Evolutionary conservation across 2,888 invertebrate genomes (phyloP).

Genomic region (Andrena marginata): DNA sequence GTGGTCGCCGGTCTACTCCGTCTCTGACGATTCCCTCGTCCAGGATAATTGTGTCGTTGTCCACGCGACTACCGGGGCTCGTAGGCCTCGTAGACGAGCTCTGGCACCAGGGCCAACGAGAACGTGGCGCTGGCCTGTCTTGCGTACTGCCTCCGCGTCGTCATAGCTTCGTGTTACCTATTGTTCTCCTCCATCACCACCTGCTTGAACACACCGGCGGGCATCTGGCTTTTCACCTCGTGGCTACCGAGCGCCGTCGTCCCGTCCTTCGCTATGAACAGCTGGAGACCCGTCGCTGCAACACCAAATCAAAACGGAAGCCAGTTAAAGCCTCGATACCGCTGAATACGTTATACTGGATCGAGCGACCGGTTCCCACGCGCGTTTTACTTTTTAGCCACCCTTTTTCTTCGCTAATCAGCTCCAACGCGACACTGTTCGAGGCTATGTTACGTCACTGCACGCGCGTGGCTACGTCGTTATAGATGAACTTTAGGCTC

Average conservation of each 20-base stretch:
- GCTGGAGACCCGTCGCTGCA: constrained; percentile 94
- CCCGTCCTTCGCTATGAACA: constrained; percentile 96
- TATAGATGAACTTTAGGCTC: not conserved
- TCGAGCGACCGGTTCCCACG: not conserved
- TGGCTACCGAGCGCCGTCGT: constrained; percentile 94
- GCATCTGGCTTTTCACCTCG: constrained; percentile 92
- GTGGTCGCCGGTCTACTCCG: constrained; percentile 27
- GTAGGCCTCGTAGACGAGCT: constrained; percentile 82
- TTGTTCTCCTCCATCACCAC: constrained; percentile 92
- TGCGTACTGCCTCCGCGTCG: constrained; percentile 78
- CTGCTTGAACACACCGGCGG: constrained; percentile 90
- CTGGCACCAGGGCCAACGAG: constrained; percentile 83
- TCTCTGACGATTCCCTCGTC: constrained; percentile 62
- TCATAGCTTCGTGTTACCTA: constrained; percentile 87
- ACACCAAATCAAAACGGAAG: constrained; percentile 57
- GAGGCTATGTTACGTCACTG: not conserved
- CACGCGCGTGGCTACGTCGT: not conserved
- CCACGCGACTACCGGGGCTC: constrained; percentile 79
- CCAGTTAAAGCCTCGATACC: not conserved
- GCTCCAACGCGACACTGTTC: not conserved
- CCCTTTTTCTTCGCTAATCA: not conserved
- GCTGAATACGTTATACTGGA: not conserved
- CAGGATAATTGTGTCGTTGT: constrained; percentile 42
- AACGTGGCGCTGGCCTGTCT: constrained; percentile 78
- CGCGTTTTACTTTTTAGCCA: not conserved